Conservation (phyloP, 2,888 invertebrate genomes). For the Subacronicta megacephala region DNA sequence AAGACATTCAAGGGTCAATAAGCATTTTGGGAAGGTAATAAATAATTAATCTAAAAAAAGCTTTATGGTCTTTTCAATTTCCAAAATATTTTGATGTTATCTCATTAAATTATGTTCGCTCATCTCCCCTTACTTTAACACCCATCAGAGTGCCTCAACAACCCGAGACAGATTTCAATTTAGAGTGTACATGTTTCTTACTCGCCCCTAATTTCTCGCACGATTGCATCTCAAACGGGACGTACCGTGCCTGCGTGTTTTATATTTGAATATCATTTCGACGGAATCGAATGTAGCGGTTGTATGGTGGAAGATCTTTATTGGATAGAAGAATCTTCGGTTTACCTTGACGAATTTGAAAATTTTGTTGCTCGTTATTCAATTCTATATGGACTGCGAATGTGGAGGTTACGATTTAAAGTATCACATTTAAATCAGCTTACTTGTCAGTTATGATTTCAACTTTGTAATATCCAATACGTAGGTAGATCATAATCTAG, state of each 20-base stretch:
- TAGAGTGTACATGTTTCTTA: constrained; percentile 72
- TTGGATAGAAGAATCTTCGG: constrained; percentile 16
- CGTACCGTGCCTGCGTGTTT: constrained; percentile 57
- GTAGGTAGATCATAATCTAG: too few species aligned
- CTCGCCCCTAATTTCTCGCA: constrained; percentile 73
- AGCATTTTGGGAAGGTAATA: too few species aligned
- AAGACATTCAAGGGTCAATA: too few species aligned
- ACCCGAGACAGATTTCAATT: constrained; percentile 75
- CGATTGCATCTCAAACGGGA: constrained; percentile 69
- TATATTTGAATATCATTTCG: constrained; percentile 59
- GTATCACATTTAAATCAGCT: too few species aligned
- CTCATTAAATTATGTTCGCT: constrained; percentile 25
- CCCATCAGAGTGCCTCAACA: constrained; percentile 54
- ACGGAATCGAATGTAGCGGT: constrained; percentile 43
- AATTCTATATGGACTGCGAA: too few species aligned
- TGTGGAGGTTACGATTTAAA: too few species aligned
- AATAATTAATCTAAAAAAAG: too few species aligned
- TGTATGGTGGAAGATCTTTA: constrained; percentile 14
- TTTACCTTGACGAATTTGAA: constrained; percentile 8
- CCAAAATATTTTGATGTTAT: background rate
- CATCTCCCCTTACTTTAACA: constrained; percentile 33
- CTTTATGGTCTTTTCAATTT: background rate
- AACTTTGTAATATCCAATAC: too few species aligned
- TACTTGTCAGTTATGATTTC: too few species aligned
- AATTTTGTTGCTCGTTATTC: too few species aligned